Percentiles rank a stretch among this genome's conserved stretches.
Conservation (phyloP, 2,113 vertebrate genomes). For the Dipodomys merriami region DNA sequence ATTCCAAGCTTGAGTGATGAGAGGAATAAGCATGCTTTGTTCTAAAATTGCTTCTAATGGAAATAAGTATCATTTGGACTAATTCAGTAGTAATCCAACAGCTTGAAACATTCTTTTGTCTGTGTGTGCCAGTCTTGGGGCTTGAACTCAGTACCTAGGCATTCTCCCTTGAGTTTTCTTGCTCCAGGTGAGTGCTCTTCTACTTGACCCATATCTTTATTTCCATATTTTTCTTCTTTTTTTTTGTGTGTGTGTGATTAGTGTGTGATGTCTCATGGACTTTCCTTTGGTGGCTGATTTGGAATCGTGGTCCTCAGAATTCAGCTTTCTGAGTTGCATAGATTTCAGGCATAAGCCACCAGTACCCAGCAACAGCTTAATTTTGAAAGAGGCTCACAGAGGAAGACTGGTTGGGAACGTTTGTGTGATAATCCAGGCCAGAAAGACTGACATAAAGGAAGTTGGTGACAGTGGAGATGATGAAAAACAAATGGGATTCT, state of each 20-base stretch:
- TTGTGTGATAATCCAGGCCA: neutral
- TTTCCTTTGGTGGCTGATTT: too few species aligned
- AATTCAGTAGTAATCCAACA: neutral
- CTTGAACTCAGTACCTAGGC: too few species aligned
- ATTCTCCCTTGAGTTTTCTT: too few species aligned
- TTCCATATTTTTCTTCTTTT: too few species aligned
- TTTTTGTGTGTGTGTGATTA: too few species aligned
- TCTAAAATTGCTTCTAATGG: constrained; percentile 49
- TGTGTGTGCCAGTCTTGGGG: neutral
- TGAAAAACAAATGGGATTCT: neutral
- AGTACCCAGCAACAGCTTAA: too few species aligned
- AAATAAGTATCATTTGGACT: constrained; percentile 52
- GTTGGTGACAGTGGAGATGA: neutral
- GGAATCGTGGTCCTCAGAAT: too few species aligned
- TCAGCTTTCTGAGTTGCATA: neutral
- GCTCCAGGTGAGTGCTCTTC: too few species aligned
- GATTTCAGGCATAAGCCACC: too few species aligned
- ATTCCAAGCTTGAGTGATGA: neutral
- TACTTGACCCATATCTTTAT: too few species aligned
- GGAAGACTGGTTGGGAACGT: neutral
- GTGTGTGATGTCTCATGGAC: too few species aligned
- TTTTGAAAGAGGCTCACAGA: neutral
- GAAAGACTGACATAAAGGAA: neutral
- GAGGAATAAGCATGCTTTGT: neutral
- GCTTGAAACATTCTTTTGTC: constrained; percentile 3